Evolutionary conservation across 2,113 vertebrate genomes (phyloP).

Genomic region (Ramphastos sulfuratus): DNA sequence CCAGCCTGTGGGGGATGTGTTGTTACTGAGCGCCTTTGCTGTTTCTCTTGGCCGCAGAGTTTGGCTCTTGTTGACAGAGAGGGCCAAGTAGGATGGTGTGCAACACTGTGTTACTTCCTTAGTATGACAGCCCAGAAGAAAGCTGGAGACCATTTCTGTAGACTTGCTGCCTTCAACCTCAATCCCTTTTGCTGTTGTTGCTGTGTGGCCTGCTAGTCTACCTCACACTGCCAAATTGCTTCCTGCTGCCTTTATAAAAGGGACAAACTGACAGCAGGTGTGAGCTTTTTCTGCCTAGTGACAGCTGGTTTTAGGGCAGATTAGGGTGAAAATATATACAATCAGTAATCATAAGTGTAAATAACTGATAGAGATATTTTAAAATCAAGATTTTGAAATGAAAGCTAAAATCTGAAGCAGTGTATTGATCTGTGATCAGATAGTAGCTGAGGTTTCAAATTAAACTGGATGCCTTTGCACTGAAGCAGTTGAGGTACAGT

Average conservation of each 20-base stretch:
- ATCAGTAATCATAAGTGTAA: neutral
- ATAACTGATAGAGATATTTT: neutral
- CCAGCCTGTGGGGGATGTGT: neutral
- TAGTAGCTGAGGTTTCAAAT: neutral
- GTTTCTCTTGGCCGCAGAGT: conserved; percentile 8
- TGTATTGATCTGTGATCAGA: neutral
- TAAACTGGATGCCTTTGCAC: neutral
- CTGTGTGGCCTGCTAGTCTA: neutral
- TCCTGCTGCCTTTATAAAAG: neutral
- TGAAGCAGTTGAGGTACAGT: neutral
- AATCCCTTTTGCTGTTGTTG: neutral
- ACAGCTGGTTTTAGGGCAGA: neutral
- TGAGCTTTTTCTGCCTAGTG: neutral
- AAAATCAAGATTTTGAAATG: neutral
- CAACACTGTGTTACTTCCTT: neutral
- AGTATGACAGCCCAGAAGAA: neutral
- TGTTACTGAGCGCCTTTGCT: neutral
- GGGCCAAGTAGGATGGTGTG: neutral
- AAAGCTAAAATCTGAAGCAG: neutral
- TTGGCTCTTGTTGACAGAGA: neutral
- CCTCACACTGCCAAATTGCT: neutral
- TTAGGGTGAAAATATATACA: neutral
- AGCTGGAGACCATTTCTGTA: neutral
- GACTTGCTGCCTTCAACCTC: neutral
- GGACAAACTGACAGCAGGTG: neutral